Evolutionary conservation across 2,888 invertebrate species (phyloP), one percentile per base, ranked within the genome.

Genomic region (Caenorhabditis sp.): DNA sequence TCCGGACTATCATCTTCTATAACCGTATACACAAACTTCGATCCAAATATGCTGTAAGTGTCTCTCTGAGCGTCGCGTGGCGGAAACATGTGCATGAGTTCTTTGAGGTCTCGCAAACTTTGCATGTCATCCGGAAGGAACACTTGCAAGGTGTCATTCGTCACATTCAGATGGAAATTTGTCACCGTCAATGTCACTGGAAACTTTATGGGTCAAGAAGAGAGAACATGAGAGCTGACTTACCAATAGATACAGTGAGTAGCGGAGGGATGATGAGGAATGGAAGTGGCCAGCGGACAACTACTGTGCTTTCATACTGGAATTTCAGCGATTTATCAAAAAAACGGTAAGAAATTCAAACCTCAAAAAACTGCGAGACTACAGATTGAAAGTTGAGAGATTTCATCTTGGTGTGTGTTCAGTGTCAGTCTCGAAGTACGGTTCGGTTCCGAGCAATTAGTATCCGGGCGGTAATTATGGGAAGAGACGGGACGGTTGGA

Each of bases 81-180:
- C 35, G 91, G 91, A 50, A 91, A 91, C 26, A 91, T 55, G 44
- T 69, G 60, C 55, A 89, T 67, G 35, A 90, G 70, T 56, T 86
- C 82, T 37, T 89, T 84, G 13, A 90, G 71, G 56, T 91, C 84
- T 8, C 74, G 35, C 20, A 91, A 71, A 28, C 90, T 87, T 53
- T 83, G 77, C 85, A 90, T 88, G 37, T 89, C 85, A 60, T 91
- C 91, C n/a, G 91, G 91, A 20, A 91, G 86, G 68, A 91, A 91
- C 58, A 91, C 89, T 79, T 86, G 85, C 22, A 87, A 62, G 2
- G 88, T 87, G 53, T 88, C 87, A 61, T 86, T 88, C 9, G 84
- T 84, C 22, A 84, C 69, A 50, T 87, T 86, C 56, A 88, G 37
- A 53, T 84, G 85, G 37, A 87, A 85, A 51, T 87, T 79, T 6